Conservation (phyloP, 2,797 vertebrate genomes). For the Argentina silus region DNA sequence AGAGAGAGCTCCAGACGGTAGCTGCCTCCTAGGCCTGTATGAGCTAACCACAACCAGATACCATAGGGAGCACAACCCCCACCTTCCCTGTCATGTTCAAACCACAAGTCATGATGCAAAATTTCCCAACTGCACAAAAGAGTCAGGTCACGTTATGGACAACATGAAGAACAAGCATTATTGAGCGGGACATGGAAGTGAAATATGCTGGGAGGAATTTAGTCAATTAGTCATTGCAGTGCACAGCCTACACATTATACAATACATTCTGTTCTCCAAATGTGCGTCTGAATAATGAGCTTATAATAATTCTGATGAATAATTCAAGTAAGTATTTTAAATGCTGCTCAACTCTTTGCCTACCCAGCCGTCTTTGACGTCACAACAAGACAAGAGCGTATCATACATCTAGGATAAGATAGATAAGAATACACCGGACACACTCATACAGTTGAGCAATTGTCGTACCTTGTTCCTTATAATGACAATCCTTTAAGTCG, state of each 20-base stretch:
- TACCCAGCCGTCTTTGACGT: too few relatives aligned
- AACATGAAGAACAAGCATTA: slow-evolving; percentile 1
- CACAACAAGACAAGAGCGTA: too few relatives aligned
- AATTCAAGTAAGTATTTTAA: too few relatives aligned
- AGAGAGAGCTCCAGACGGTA: background rate
- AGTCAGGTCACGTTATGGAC: background rate
- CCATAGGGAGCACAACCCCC: background rate
- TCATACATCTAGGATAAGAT: too few relatives aligned
- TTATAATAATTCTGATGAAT: background rate
- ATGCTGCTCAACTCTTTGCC: too few relatives aligned
- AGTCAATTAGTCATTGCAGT: slow-evolving; percentile 1
- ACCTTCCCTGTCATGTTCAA: background rate
- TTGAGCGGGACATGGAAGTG: background rate
- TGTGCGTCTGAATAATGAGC: background rate
- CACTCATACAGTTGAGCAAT: too few relatives aligned
- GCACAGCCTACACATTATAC: slow-evolving; percentile 2
- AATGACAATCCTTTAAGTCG: too few relatives aligned
- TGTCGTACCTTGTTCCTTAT: too few relatives aligned
- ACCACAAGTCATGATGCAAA: background rate
- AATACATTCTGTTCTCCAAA: background rate
- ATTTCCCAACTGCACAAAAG: slow-evolving; percentile 1
- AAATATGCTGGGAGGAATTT: background rate
- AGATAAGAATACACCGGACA: too few relatives aligned
- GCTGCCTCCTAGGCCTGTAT: background rate
- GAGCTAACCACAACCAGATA: slow-evolving; percentile 14